Conservation (phyloP, 2,797 vertebrate species). For the Lophotriccus pileatus region DNA sequence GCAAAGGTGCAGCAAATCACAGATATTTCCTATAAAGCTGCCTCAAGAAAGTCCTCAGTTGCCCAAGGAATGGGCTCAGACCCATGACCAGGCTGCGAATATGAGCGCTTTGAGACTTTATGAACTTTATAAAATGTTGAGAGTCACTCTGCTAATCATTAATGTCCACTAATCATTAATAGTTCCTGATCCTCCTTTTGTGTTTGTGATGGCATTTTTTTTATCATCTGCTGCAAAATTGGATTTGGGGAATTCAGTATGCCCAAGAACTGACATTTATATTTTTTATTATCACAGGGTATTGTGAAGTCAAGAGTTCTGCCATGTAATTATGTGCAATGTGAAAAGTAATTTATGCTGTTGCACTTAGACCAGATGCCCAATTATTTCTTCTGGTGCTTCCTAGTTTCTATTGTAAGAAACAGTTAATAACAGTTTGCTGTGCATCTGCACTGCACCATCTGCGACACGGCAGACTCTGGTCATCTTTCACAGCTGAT, state of each 20-base stretch:
- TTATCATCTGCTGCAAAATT: neutral
- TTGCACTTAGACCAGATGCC: neutral
- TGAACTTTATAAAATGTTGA: neutral
- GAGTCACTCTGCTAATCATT: neutral
- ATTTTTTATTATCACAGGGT: neutral
- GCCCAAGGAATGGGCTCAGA: neutral
- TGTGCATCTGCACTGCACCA: neutral
- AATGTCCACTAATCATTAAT: neutral
- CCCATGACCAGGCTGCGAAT: neutral
- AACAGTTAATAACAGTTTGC: neutral
- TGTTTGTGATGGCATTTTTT: neutral
- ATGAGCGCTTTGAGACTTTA: neutral
- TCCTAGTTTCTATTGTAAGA: slow-evolving; percentile 4
- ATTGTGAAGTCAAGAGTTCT: slow-evolving; percentile 15
- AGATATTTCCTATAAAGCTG: neutral
- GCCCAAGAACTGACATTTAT: neutral
- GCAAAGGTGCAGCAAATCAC: neutral
- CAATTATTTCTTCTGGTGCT: neutral
- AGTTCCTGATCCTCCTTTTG: neutral
- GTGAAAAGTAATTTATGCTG: slow-evolving; percentile 16
- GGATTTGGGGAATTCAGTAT: neutral
- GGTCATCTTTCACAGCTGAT: neutral
- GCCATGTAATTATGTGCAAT: slow-evolving; percentile 19
- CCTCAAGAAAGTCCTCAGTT: neutral
- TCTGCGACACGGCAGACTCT: neutral